phyloP scores from a whole-genome alignment of 2,113 vertebrate species.

The Tragelaphus scriptus region DNA sequence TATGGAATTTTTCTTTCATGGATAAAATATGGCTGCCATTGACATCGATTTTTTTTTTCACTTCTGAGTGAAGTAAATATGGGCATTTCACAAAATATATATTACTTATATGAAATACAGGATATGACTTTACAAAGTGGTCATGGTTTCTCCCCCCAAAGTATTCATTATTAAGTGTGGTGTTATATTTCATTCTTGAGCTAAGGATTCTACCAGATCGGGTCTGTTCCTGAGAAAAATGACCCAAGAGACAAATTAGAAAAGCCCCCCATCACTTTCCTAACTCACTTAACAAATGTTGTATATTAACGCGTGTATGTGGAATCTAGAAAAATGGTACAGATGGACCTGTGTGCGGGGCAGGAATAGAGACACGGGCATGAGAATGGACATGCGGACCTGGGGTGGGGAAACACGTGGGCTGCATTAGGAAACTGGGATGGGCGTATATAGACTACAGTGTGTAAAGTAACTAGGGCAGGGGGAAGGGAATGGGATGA shows the following conservation, averaged over 20 bases:
- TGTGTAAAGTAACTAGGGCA: not conserved
- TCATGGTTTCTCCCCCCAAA: not conserved
- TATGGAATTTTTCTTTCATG: not conserved
- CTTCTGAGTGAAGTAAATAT: constrained; percentile 9
- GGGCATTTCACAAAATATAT: not conserved
- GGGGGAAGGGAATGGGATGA: not conserved
- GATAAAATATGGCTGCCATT: not conserved
- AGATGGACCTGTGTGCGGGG: not conserved
- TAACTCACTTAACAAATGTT: not conserved
- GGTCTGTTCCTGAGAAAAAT: not conserved
- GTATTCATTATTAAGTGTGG: not conserved
- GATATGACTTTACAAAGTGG: not conserved
- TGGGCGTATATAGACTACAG: not conserved
- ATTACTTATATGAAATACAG: not conserved
- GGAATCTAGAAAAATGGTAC: not conserved
- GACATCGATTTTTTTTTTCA: not conserved
- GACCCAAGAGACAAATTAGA: not conserved
- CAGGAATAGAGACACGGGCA: not conserved
- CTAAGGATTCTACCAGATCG: not conserved
- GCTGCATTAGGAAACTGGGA: not conserved
- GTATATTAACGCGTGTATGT: rapidly evolving
- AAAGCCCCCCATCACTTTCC: not conserved
- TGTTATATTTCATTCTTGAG: not conserved
- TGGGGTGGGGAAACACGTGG: not conserved
- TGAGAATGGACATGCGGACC: not conserved